Base-by-base conservation (phyloP, 2,888 invertebrate species). In the Tachina lurida region DNA sequence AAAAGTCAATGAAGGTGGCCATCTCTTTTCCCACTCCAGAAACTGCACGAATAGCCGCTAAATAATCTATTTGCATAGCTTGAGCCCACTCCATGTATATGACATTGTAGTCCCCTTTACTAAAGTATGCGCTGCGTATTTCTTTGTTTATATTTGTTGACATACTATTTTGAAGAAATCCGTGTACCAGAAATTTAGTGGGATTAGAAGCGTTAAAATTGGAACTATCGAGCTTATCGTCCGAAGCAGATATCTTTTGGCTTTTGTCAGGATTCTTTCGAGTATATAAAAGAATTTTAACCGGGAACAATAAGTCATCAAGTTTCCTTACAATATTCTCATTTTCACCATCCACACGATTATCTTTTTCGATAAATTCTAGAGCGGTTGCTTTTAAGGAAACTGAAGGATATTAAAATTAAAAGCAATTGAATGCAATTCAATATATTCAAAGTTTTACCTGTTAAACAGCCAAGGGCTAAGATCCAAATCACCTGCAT, bases 41-140 rank as follows among this genome's bases (percentile, higher is more conserved):
- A 4, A 92, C 90, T 31, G 90, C 89, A 49, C 94, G 91, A 77
- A 94, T 94, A 7, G 94, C 94, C 15, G 93, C 89, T 58, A 94
- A 92, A 87, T 95, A 95, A 88, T 94, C 94, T 0, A 93, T 92
- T 84, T 94, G 94, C n/a, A 89, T 88, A 0, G 94, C 94, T 83
- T 94, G 94, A 4, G 91, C 92, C 95, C 95, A 95, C 89, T 95
- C 95, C 10, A 95, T 94, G 2, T 95, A 31, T 31, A 31, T 7
- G 2, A 31, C 31, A 31, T 31, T 31, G 7, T 31, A 31, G 31
- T 31, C 7, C 31, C 31, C 31, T 31, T 7, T 31, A 7, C 2
- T 31, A 5, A 31, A 92, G 88, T 94, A 95, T 0, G 95, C 95
- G 52, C 89, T 81, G 13, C 89, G 90, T 4, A 92, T 89, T 0